Conservation (phyloP, 1,140 invertebrate genomes). For the Xylocopa sonorina region DNA sequence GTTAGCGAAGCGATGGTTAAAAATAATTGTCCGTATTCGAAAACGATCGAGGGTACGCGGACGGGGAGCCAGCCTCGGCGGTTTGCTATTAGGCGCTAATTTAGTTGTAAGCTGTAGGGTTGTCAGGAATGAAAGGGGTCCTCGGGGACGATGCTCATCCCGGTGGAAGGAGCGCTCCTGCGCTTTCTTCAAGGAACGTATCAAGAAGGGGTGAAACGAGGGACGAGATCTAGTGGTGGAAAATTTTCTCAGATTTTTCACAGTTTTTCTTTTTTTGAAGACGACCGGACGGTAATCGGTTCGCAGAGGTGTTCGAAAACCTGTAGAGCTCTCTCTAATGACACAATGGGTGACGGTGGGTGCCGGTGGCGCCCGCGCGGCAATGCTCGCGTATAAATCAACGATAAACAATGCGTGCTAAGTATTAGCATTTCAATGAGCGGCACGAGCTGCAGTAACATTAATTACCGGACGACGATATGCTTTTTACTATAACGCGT, state of each 20-base stretch:
- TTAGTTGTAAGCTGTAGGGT: conserved; percentile 65
- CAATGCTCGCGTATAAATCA: conserved; percentile 53
- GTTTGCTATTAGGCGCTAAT: conserved; percentile 68
- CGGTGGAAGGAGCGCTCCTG: conserved; percentile 38
- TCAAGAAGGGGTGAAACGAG: conserved; percentile 56
- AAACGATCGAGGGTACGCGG: conserved; percentile 45
- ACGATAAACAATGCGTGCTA: conserved; percentile 50
- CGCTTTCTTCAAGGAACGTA: conserved; percentile 55
- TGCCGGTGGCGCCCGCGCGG: not conserved
- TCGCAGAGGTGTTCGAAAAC: not conserved
- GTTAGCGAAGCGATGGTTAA: not conserved
- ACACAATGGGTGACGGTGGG: not conserved
- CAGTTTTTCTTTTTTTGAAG: no score
- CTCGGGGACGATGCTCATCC: conserved; percentile 61
- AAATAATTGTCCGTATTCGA: conserved; percentile 20
- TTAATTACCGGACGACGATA: conserved; percentile 59
- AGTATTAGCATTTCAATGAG: conserved; percentile 64
- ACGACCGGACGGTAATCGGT: no score
- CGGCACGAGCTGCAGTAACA: conserved; percentile 26
- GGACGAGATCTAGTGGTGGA: conserved; percentile 25
- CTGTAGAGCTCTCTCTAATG: not conserved
- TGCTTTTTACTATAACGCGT: conserved; percentile 55
- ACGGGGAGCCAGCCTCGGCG: conserved; percentile 24
- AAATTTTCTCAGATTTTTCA: conserved; percentile 43
- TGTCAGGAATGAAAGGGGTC: conserved; percentile 64